Conservation (phyloP, 1,140 invertebrate species). For the Drosophila parvula region DNA sequence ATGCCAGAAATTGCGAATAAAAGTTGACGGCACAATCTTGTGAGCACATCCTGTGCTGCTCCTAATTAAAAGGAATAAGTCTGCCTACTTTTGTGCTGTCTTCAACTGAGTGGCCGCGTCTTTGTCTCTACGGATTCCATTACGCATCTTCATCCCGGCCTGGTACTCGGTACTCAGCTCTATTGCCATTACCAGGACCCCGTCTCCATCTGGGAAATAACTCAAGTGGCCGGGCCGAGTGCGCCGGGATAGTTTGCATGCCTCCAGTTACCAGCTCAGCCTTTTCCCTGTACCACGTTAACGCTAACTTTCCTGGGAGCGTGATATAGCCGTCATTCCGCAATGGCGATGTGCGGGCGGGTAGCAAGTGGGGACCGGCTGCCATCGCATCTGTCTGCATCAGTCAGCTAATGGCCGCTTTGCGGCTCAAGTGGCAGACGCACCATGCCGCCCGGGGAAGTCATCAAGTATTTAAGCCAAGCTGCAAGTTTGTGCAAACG, state of each 20-base stretch:
- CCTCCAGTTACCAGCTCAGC: constrained; percentile 62
- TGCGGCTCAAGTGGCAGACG: constrained; percentile 68
- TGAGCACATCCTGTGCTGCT: background rate
- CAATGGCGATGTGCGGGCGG: background rate
- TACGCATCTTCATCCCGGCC: constrained; percentile 31
- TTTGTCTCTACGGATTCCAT: constrained; percentile 21
- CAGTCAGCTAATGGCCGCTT: constrained; percentile 75
- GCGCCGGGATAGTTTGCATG: constrained; percentile 67
- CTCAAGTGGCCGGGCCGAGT: constrained; percentile 52
- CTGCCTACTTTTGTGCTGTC: constrained; percentile 30
- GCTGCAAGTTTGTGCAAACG: constrained; percentile 44
- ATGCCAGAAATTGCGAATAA: constrained; percentile 21
- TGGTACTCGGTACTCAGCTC: constrained; percentile 15
- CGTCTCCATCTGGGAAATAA: constrained; percentile 24
- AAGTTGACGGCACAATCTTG: constrained; percentile 15
- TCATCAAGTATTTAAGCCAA: constrained; percentile 71
- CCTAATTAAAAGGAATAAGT: constrained; percentile 42
- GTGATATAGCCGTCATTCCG: constrained; percentile 22
- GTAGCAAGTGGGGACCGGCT: constrained; percentile 3
- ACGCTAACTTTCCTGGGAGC: constrained; percentile 26
- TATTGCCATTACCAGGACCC: constrained; percentile 38
- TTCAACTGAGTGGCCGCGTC: constrained; percentile 21
- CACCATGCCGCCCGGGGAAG: constrained; percentile 41
- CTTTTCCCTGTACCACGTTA: constrained; percentile 64
- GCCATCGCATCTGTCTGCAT: constrained; percentile 58